Evolutionary conservation across 2,797 vertebrate species (phyloP).

Genomic region (Astyanax mexicanus): DNA sequence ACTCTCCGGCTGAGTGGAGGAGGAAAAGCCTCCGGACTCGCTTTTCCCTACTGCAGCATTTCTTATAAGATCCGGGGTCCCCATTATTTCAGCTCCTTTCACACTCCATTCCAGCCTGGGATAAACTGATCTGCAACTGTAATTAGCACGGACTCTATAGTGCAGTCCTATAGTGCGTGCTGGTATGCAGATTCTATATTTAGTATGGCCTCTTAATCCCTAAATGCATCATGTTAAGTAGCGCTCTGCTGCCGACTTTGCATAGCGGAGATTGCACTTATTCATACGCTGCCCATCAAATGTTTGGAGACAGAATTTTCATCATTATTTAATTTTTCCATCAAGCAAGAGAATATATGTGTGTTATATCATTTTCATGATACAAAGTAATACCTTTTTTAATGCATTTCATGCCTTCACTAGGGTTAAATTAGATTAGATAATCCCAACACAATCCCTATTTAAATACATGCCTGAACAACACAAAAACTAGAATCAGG

Average conservation of each 20-base stretch:
- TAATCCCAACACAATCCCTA: too few relatives aligned
- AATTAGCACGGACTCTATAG: constrained; percentile 24
- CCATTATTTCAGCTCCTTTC: constrained; percentile 13
- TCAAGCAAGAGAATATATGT: too few relatives aligned
- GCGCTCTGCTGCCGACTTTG: neutral
- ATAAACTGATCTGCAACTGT: constrained; percentile 19
- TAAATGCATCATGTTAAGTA: constrained; percentile 16
- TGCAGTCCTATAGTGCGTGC: neutral
- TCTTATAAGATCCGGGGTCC: neutral
- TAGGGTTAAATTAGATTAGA: too few relatives aligned
- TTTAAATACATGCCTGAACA: too few relatives aligned
- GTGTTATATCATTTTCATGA: too few relatives aligned
- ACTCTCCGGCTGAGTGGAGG: constrained; percentile 13
- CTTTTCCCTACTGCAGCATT: constrained; percentile 26
- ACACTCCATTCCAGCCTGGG: constrained; percentile 27
- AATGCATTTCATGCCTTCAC: too few relatives aligned
- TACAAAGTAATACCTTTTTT: too few relatives aligned
- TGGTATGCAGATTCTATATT: constrained; percentile 23
- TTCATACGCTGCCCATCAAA: neutral
- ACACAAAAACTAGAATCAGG: too few relatives aligned
- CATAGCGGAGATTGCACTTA: neutral
- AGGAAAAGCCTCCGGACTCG: constrained; percentile 13
- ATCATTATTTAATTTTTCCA: too few relatives aligned
- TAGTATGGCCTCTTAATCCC: constrained; percentile 9
- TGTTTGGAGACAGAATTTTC: neutral